A percentile compares a stretch with the other conserved stretches of the same genome.
phyloP scores from a whole-genome alignment of 2,797 vertebrate genomes.

The Nothura maculosa region DNA sequence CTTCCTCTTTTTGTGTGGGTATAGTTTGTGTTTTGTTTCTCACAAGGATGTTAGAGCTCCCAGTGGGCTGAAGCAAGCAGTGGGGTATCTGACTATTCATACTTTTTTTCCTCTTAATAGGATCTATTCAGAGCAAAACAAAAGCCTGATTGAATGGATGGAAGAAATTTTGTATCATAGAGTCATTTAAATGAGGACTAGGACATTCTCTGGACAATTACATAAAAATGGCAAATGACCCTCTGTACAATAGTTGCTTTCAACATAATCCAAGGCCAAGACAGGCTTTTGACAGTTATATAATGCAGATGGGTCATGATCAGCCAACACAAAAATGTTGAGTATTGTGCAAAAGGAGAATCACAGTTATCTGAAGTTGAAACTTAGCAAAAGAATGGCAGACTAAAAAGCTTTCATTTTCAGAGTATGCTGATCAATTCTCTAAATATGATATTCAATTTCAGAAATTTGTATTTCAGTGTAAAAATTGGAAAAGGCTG shows the following conservation, averaged over 20 bases:
- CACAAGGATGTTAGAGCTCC: slow-evolving; percentile 3
- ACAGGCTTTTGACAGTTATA: slow-evolving; percentile 58
- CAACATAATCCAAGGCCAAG: slow-evolving; percentile 47
- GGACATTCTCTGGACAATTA: slow-evolving; percentile 70
- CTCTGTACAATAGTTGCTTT: slow-evolving; percentile 44
- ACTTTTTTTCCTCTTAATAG: slow-evolving; percentile 55
- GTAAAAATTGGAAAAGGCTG: neutral
- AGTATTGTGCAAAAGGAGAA: neutral
- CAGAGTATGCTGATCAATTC: neutral
- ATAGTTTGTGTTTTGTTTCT: slow-evolving; percentile 23
- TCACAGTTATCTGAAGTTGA: neutral
- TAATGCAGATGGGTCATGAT: slow-evolving; percentile 61
- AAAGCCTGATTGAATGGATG: slow-evolving; percentile 57
- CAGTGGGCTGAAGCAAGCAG: slow-evolving; percentile 34
- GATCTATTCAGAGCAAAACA: slow-evolving; percentile 63
- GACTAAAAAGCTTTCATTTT: neutral
- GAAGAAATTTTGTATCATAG: slow-evolving; percentile 60
- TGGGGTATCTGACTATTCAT: slow-evolving; percentile 49
- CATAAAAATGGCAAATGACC: slow-evolving; percentile 64
- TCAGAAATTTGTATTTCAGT: slow-evolving; percentile 5
- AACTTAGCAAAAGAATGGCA: neutral
- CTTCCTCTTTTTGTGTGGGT: slow-evolving; percentile 14
- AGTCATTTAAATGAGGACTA: slow-evolving; percentile 73
- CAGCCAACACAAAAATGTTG: slow-evolving; percentile 47
- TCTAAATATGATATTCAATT: neutral